Conservation (phyloP, 2,888 invertebrate species). For the Mactromeris polynyma region DNA sequence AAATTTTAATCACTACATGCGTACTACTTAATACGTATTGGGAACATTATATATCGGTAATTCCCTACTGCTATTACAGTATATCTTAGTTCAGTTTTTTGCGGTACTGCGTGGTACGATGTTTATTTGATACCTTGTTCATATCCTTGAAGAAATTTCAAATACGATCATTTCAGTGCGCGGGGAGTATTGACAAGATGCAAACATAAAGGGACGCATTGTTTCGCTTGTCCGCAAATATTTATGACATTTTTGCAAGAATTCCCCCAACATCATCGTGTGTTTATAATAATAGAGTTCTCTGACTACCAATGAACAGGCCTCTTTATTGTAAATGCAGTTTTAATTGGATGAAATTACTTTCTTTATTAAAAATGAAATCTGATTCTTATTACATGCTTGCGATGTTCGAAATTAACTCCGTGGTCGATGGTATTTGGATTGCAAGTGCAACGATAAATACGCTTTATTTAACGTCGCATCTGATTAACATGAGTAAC, state of each 20-base stretch:
- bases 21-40: background rate
- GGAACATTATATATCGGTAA: too few relatives aligned
- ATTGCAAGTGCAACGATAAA: too few relatives aligned
- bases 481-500: too few relatives aligned
- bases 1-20: background rate
- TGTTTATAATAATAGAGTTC: background rate
- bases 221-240: constrained; percentile 3
- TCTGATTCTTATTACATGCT: too few relatives aligned
- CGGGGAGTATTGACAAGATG: background rate
- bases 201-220: background rate
- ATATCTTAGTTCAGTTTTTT: background rate
- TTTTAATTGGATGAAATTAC: background rate
- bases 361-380: too few relatives aligned
- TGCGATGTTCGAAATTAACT: too few relatives aligned
- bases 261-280: background rate
- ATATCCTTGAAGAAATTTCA: background rate
- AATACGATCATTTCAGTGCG: background rate
- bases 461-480: too few relatives aligned
- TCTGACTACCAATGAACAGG: background rate
- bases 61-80: background rate
- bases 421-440: too few relatives aligned
- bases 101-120: background rate
- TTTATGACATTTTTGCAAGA: background rate
- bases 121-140: background rate
- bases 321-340: background rate